Percentiles rank a stretch among this genome's conserved stretches.
phyloP scores from a whole-genome alignment of 2,797 vertebrate species.

The Lophius americanus region DNA sequence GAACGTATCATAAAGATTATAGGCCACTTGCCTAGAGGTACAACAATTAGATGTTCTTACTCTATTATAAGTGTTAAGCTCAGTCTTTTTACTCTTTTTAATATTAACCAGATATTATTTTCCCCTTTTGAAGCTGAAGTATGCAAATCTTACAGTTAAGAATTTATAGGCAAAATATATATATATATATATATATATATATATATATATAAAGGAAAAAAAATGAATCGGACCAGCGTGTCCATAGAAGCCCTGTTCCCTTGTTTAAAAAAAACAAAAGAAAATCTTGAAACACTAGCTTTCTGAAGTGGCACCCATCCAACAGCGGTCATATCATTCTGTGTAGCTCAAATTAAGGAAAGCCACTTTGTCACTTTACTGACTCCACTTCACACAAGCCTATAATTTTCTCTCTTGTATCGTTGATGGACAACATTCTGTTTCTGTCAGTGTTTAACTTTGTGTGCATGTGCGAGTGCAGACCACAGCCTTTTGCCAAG shows the following conservation, averaged over 20 bases:
- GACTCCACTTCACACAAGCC: slow-evolving; percentile 50
- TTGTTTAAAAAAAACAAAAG: neutral
- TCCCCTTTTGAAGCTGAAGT: slow-evolving; percentile 12
- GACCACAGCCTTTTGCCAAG: slow-evolving; percentile 46
- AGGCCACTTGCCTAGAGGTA: neutral
- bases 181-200: too few relatives aligned
- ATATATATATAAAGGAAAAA: neutral
- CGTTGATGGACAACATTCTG: slow-evolving; percentile 67
- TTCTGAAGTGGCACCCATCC: slow-evolving; percentile 43
- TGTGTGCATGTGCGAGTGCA: slow-evolving; percentile 15
- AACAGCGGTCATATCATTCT: slow-evolving; percentile 46
- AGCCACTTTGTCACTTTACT: slow-evolving; percentile 57
- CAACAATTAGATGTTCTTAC: too few relatives aligned
- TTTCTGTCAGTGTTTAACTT: slow-evolving; percentile 57
- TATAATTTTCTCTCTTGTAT: slow-evolving; percentile 57
- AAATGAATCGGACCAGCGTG: slow-evolving; percentile 5
- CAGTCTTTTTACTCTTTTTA: neutral
- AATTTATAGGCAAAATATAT: too few relatives aligned
- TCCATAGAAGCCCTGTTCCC: slow-evolving; percentile 5
- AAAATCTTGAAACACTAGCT: slow-evolving; percentile 35
- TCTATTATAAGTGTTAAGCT: too few relatives aligned
- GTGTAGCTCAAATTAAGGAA: slow-evolving; percentile 59
- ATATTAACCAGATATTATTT: too few relatives aligned
- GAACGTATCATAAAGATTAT: neutral
- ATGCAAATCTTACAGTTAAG: neutral